phyloP scores from a whole-genome alignment of 2,888 invertebrate genomes.

The Eupithecia centaureata region DNA sequence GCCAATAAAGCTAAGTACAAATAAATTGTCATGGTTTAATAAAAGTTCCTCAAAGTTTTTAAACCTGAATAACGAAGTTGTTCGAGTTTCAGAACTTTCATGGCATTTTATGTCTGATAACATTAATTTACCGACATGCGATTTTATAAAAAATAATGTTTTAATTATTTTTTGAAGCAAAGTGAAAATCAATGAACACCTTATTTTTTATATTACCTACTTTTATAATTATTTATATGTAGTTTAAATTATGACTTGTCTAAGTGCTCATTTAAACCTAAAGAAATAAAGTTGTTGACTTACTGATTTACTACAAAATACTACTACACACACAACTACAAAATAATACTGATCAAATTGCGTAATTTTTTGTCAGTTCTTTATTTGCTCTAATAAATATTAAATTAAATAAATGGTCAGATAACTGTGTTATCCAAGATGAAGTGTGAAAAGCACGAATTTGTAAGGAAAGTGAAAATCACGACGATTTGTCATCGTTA shows the following conservation, averaged over 20 bases:
- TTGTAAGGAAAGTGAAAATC: conserved; percentile 51
- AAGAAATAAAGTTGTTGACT: no score
- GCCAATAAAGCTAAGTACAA: conserved; percentile 14
- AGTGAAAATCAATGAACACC: no score
- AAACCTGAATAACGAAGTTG: conserved; percentile 20
- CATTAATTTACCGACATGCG: no score
- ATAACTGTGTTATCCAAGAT: background rate
- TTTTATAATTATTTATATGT: no score
- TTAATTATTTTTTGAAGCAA: no score
- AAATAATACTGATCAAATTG: no score
- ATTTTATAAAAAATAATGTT: no score
- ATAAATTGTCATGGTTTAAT: conserved; percentile 22
- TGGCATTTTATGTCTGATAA: background rate
- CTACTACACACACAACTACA: no score
- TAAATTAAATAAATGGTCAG: background rate
- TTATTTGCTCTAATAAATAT: background rate
- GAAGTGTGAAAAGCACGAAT: background rate
- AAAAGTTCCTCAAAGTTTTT: conserved; percentile 10
- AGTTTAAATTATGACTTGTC: no score
- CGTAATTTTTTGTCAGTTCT: background rate
- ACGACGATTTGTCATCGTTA: conserved; percentile 54
- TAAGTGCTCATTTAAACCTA: no score
- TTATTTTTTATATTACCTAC: no score
- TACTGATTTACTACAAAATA: no score
- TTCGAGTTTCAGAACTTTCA: conserved; percentile 5